Base-by-base conservation (phyloP, 2,797 vertebrate genomes). In the Yasuhikotakia modesta region DNA sequence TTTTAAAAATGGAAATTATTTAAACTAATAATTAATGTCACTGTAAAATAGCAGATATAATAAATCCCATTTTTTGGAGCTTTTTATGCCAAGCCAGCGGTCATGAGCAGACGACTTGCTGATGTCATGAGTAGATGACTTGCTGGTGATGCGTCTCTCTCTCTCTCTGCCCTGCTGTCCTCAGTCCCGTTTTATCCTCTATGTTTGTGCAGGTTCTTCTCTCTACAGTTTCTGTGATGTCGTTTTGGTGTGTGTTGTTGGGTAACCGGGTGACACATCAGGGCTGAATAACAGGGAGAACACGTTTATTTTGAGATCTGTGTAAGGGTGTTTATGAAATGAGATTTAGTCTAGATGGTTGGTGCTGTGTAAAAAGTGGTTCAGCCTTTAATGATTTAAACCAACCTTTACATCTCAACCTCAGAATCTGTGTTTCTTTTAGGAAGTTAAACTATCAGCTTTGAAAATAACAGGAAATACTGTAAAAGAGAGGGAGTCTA, bases 91-190 rank as follows among this genome's bases (percentile, higher is more conserved):
- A 85, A 83, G 78, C 70, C 30, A 17, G 53, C 30, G n/a, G n/a
- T n/a, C n/a, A n/a, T n/a, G n/a, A n/a, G n/a, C n/a, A n/a, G n/a
- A n/a, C n/a, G n/a, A n/a, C n/a, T n/a, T n/a, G n/a, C n/a, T 87
- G 67, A 86, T 70, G 84, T 82, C 80, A 87, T 87, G 86, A 81
- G 87, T 83, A 46, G 81, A 83, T 39, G 73, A 83, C 78, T 79
- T 61, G 63, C 74, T 81, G 84, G 78, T 64, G 66, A 81, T 66
- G n/a, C n/a, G n/a, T n/a, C n/a, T n/a, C n/a, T n/a, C 39, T 58
- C 46, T 48, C 39, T 64, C 11, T 21, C n/a, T n/a, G n/a, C n/a
- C n/a, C n/a, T n/a, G n/a, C 39, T 58, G 46, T 48, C 39, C n/a
- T n/a, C n/a, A n/a, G n/a, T n/a, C n/a, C n/a, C n/a, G n/a, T n/a